A percentile compares a stretch with the other conserved stretches of the same genome.
phyloP scores from a whole-genome alignment of 1,140 invertebrate species.

The Cotesia glomerata region DNA sequence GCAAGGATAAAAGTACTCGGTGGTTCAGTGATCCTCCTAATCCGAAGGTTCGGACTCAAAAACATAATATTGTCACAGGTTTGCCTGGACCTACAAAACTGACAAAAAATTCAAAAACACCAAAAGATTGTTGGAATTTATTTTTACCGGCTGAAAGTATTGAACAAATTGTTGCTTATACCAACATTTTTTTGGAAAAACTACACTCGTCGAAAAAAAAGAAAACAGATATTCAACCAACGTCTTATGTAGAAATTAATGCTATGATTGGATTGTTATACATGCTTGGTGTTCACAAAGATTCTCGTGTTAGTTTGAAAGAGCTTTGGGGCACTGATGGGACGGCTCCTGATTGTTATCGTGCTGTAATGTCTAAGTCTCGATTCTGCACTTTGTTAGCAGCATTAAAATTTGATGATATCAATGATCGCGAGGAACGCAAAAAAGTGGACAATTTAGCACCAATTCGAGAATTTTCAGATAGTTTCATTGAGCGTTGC shows the following conservation, averaged over 20 bases:
- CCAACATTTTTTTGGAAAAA: not conserved
- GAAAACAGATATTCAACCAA: not conserved
- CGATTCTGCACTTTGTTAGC: constrained; percentile 29
- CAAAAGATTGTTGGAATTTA: not conserved
- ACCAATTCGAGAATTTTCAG: constrained; percentile 49
- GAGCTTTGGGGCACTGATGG: not conserved
- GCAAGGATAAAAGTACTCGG: not conserved
- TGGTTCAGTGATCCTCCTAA: not conserved
- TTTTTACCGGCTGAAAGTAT: not conserved
- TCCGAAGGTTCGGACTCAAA: not conserved
- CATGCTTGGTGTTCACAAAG: not conserved
- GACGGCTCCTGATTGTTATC: not conserved
- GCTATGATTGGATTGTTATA: not conserved
- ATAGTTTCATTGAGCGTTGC: constrained; percentile 38
- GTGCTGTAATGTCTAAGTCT: not conserved
- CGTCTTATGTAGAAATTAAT: not conserved
- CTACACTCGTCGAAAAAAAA: not conserved
- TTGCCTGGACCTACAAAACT: not conserved
- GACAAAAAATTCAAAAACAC: not conserved
- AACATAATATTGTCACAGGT: not conserved
- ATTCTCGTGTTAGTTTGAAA: not conserved
- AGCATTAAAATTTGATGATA: constrained; percentile 50
- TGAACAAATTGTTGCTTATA: not conserved
- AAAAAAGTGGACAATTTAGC: constrained; percentile 46
- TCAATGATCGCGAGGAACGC: constrained; percentile 38